phyloP scores from a whole-genome alignment of 2,888 invertebrate genomes.

The Entomobrya proxima region DNA sequence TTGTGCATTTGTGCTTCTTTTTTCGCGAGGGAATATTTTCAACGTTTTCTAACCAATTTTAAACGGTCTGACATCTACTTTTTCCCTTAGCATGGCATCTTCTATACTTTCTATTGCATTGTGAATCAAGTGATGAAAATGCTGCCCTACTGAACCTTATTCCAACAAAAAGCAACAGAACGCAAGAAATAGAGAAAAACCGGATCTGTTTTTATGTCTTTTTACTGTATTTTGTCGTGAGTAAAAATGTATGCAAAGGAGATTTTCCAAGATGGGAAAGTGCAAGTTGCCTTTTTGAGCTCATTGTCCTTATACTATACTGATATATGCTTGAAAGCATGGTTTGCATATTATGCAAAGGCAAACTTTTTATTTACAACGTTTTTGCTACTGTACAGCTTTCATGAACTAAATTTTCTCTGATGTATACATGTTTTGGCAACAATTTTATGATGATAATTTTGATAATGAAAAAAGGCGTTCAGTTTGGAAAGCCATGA shows the following conservation, averaged over 20 bases:
- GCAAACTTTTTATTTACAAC: background rate
- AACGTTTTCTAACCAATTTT: background rate
- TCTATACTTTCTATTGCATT: background rate
- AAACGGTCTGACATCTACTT: background rate
- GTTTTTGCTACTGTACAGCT: background rate
- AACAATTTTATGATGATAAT: too few species aligned
- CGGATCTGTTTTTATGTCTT: background rate
- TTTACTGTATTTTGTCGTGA: background rate
- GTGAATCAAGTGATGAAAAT: too few species aligned
- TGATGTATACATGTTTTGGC: background rate
- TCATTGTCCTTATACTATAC: too few species aligned
- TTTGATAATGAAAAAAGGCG: background rate
- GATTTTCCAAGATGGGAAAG: background rate
- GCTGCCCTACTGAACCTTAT: background rate
- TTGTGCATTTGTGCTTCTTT: background rate
- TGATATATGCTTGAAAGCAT: background rate
- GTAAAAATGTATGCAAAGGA: background rate
- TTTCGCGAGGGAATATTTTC: background rate
- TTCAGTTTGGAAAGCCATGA: background rate
- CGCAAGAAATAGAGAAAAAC: too few species aligned
- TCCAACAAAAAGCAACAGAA: background rate
- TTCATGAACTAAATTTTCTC: background rate
- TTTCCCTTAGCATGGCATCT: slow-evolving; percentile 5
- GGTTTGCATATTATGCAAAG: background rate
- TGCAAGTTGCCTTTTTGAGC: too few species aligned